Conservation (phyloP, 2,113 vertebrate species). For the Chaenogobius annularis region DNA sequence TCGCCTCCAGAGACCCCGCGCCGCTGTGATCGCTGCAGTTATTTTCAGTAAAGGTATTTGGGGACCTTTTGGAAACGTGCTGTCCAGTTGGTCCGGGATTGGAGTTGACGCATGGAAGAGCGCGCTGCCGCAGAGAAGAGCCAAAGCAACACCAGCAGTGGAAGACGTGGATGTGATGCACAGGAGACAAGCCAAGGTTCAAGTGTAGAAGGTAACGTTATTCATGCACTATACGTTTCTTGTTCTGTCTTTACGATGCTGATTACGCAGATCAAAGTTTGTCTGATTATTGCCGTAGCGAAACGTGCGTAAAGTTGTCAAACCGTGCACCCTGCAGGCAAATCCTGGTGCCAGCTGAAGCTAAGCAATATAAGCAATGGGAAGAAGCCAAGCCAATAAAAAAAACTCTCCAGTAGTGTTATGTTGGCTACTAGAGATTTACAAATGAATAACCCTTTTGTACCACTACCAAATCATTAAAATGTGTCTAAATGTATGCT, state of each 20-base stretch:
- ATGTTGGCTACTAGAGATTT: constrained; percentile 45
- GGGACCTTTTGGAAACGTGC: constrained; percentile 29
- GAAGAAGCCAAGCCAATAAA: constrained; percentile 50
- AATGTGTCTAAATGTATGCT: neutral
- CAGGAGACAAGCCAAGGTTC: constrained; percentile 44
- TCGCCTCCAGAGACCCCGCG: constrained; percentile 17
- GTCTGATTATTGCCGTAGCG: neutral
- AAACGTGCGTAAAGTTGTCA: constrained; percentile 20
- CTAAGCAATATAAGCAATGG: constrained; percentile 33
- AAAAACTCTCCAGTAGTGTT: constrained; percentile 48
- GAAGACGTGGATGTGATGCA: constrained; percentile 55
- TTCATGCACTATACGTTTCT: neutral
- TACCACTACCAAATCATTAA: constrained; percentile 13
- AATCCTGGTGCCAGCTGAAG: constrained; percentile 9
- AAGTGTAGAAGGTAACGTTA: constrained; percentile 50
- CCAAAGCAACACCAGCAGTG: neutral
- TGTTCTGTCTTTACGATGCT: neutral
- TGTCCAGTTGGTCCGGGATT: constrained; percentile 11
- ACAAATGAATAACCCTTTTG: constrained; percentile 29
- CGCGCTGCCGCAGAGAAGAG: constrained; percentile 47
- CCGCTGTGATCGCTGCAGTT: constrained; percentile 44
- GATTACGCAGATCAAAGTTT: constrained; percentile 20
- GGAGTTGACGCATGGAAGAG: constrained; percentile 31
- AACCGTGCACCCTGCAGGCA: constrained; percentile 11
- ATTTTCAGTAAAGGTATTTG: constrained; percentile 36